Evolutionary conservation across 2,113 vertebrate genomes (phyloP), one percentile per base, ranked within the genome.

Genomic region (Columbina picui): DNA sequence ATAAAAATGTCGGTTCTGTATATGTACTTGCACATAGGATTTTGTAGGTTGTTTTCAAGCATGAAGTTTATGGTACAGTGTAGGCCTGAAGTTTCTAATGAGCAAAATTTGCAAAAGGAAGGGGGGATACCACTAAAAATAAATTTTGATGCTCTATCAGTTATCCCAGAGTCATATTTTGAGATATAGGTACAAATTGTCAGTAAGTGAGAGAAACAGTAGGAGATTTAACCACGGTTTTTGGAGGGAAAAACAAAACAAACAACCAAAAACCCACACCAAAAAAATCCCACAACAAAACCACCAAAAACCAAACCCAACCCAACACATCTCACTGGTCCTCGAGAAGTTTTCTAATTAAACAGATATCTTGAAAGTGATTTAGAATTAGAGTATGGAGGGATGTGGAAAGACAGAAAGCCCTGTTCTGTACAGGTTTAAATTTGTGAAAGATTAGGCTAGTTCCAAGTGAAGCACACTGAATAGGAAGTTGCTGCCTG

Each of bases 11-110:
- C 49, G 50, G 45, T 32, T 36, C 50, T 81, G 87, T 20, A 21
- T 26, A 41, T 0, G 0, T 18, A 83, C 11, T 53, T 60, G 12
- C 19, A 60, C 5, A 11, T 3, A 9, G 20, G 25, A 86, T 36
- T 76, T 43, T 43, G 4, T 36, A 52, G 15, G 39, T 36, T 60
- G 9, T 36, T 91, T 92, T 88, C 45, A 85, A 87, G 18, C 25
- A 43, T 32, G 8, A 61, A 84, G 8, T 55, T 70, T 49, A 52
- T n/a, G 13, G 22, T 29, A 67, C 4, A 38, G 65, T 60, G 2
- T 36, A 78, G 12, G 9, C 7, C 19, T 90, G 70, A 91, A 60
- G 16, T 55, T 69, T 73, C 63, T 69, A 77, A 69, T 36, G 15
- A 71, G 22, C 5, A 84, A 59, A 84, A 63, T 36, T 41, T 70